phyloP scores from a whole-genome alignment of 2,888 invertebrate species.

The Perizoma affinitatum region DNA sequence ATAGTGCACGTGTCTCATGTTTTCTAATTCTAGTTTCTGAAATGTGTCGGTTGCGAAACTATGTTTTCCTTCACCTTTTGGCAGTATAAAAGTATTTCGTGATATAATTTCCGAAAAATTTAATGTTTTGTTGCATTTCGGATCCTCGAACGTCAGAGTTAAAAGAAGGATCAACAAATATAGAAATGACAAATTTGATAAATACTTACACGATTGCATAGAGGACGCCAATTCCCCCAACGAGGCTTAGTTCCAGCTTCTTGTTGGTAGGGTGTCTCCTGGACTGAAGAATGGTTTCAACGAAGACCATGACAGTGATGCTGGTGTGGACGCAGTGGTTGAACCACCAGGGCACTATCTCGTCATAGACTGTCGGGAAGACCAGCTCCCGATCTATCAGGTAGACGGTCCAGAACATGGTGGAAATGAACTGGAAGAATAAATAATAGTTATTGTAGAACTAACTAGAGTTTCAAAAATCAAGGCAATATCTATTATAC shows the following conservation, averaged over 20 bases:
- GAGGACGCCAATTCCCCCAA: constrained; percentile 45
- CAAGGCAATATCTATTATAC: too few species aligned
- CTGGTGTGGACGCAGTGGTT: constrained; percentile 85
- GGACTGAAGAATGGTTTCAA: constrained; percentile 74
- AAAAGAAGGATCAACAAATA: too few species aligned
- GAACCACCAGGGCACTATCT: constrained; percentile 82
- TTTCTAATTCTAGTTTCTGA: too few species aligned
- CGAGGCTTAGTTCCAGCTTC: constrained; percentile 56
- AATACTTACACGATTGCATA: constrained; percentile 73
- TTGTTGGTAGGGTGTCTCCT: constrained; percentile 57
- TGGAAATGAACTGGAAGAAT: constrained; percentile 72
- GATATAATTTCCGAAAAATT: too few species aligned
- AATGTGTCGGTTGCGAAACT: too few species aligned
- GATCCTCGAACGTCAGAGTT: too few species aligned
- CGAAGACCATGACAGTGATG: constrained; percentile 71
- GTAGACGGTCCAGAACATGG: constrained; percentile 83
- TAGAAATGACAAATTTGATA: not conserved
- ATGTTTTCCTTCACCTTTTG: too few species aligned
- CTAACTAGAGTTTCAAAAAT: too few species aligned
- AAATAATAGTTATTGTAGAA: too few species aligned
- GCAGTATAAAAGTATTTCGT: too few species aligned
- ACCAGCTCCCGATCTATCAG: constrained; percentile 82
- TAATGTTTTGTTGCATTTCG: too few species aligned
- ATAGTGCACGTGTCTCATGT: too few species aligned
- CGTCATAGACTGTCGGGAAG: constrained; percentile 78